These are phyloP conservation scores for Sus cebifrons DNA, from an alignment of 2,797 vertebrate genomes.

Conservation along the genomic window DNA sequence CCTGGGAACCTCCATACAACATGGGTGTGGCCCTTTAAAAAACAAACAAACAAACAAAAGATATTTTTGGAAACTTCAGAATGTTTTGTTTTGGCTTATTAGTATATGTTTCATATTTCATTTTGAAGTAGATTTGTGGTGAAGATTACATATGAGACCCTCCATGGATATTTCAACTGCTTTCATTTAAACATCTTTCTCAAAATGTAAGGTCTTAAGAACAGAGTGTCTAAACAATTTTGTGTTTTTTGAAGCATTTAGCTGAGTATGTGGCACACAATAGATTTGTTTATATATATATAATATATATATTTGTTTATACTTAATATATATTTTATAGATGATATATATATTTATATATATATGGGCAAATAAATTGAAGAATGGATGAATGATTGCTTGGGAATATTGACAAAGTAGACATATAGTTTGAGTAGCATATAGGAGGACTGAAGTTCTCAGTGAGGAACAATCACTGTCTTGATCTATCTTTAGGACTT, in stretches of 20 bases:
- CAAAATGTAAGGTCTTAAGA: neutral
- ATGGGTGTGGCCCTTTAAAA: too few relatives aligned
- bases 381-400: neutral
- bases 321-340: too few relatives aligned
- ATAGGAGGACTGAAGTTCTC: neutral
- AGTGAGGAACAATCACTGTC: neutral
- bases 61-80: neutral
- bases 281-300: neutral
- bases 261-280: neutral
- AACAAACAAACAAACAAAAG: neutral
- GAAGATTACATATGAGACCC: neutral
- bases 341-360: too few relatives aligned
- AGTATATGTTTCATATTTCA: neutral
- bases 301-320: too few relatives aligned
- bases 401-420: neutral
- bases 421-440: neutral
- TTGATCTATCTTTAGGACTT: neutral
- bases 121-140: neutral
- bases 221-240: neutral
- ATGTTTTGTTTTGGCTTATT: neutral
- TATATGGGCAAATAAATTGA: neutral
- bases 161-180: neutral
- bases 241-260: neutral
- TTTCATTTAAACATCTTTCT: neutral
- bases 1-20: too few relatives aligned